Evolutionary conservation across 2,888 invertebrate species (phyloP).

Genomic region (Sarcophaga carnaria): DNA sequence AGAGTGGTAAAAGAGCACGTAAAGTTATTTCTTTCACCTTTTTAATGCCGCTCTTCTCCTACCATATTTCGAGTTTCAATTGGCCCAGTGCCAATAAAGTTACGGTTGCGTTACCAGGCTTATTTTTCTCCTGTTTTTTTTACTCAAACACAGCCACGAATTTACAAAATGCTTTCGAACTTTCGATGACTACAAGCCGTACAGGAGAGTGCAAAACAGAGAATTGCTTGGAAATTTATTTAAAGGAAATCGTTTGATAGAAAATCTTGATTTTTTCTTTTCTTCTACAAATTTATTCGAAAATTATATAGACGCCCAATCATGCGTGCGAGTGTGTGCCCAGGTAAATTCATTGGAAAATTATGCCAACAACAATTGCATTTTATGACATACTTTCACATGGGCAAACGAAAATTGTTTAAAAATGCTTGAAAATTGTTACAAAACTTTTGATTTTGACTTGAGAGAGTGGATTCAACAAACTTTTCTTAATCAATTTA

Average conservation of each 20-base stretch:
- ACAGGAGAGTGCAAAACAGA: not conserved
- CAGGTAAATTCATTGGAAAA: slow-evolving; percentile 34
- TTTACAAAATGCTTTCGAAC: slow-evolving; percentile 24
- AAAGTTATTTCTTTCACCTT: slow-evolving; percentile 64
- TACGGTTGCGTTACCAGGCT: slow-evolving; percentile 11
- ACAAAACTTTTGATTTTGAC: not conserved
- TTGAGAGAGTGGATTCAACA: too few relatives aligned
- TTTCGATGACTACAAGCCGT: not conserved
- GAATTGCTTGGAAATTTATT: slow-evolving; percentile 36
- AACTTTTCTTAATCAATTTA: too few relatives aligned
- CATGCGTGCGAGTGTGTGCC: slow-evolving; percentile 8
- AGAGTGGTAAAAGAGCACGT: slow-evolving; percentile 38
- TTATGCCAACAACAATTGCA: not conserved
- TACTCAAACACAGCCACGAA: not conserved
- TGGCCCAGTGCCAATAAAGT: slow-evolving; percentile 67
- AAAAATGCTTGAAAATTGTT: slow-evolving; percentile 56
- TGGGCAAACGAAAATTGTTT: slow-evolving; percentile 31
- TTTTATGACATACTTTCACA: slow-evolving; percentile 24
- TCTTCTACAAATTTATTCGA: not conserved
- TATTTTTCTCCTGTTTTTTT: slow-evolving; percentile 15
- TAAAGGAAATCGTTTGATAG: slow-evolving; percentile 24
- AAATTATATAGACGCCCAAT: not conserved
- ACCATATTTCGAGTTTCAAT: slow-evolving; percentile 43
- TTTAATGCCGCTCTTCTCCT: slow-evolving; percentile 32
- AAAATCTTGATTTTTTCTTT: not conserved